Percentiles rank a stretch among this genome's conserved stretches.
These are phyloP conservation scores for Drosophila anomalata DNA, from an alignment of 2,888 invertebrate species.

Conservation along the genomic window DNA sequence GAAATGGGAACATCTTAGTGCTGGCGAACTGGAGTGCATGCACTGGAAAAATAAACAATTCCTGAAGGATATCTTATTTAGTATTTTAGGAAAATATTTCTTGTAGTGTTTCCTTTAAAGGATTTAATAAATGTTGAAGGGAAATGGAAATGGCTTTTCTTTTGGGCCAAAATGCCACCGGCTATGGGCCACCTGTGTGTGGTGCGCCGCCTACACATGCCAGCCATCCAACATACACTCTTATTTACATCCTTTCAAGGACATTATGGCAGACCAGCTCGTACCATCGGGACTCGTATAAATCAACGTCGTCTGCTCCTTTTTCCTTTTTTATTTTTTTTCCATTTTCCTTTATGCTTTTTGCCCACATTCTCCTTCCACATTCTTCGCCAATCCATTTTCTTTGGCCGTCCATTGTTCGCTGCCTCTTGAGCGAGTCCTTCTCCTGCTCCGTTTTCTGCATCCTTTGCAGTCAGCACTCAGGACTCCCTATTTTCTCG, in stretches of 20 bases:
- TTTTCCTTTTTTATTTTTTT: slow-evolving; percentile 45
- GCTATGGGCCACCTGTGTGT: slow-evolving; percentile 77
- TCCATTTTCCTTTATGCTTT: slow-evolving; percentile 9
- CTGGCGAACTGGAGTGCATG: neutral
- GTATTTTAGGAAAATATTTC: neutral
- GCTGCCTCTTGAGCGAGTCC: neutral
- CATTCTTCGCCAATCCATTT: slow-evolving; percentile 40
- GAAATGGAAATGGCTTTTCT: slow-evolving; percentile 26
- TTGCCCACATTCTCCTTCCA: neutral
- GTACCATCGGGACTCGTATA: slow-evolving; percentile 42
- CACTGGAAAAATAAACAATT: neutral
- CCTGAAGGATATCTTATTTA: neutral
- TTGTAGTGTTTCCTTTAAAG: neutral
- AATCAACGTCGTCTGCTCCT: slow-evolving; percentile 63
- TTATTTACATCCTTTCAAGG: slow-evolving; percentile 60
- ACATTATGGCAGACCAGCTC: slow-evolving; percentile 48
- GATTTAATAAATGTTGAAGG: slow-evolving; percentile 1
- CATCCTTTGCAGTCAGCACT: slow-evolving; percentile 23
- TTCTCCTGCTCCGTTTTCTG: slow-evolving; percentile 23
- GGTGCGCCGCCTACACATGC: slow-evolving; percentile 12
- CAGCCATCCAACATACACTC: neutral
- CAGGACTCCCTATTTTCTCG: slow-evolving; percentile 2
- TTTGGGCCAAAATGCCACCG: slow-evolving; percentile 34
- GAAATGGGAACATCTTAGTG: slow-evolving; percentile 6
- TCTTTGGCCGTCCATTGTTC: slow-evolving; percentile 29